Evolutionary conservation across 1,140 invertebrate species (phyloP).

Genomic region (Cyrtorhinus lividipennis): DNA sequence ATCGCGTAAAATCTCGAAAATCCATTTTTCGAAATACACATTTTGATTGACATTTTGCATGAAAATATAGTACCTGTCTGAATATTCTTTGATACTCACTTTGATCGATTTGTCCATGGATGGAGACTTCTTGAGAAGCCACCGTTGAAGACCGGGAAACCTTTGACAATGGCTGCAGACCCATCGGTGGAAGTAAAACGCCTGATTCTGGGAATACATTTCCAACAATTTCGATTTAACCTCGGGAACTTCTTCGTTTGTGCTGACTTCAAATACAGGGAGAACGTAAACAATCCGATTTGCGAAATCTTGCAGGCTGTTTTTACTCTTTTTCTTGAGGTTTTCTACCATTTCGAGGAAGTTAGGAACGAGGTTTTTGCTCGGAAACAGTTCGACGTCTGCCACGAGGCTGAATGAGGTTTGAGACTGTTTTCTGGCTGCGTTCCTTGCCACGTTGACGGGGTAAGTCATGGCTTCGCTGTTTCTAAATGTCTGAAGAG

Average conservation of each 20-base stretch:
- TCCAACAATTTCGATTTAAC: conserved; percentile 38
- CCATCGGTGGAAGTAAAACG: conserved; percentile 38
- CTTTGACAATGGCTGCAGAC: conserved; percentile 61
- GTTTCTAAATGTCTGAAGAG: conserved; percentile 20
- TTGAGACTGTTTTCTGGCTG: conserved; percentile 41
- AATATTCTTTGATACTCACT: conserved; percentile 23
- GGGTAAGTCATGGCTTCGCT: conserved; percentile 42
- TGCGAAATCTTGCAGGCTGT: conserved; percentile 1
- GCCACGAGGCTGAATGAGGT: conserved; percentile 55
- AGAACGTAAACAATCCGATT: conserved; percentile 43
- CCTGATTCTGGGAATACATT: conserved; percentile 31
- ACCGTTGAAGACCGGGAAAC: conserved; percentile 56
- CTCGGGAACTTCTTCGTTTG: conserved; percentile 38
- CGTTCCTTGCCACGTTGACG: conserved; percentile 59
- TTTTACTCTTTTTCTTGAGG: conserved; percentile 22
- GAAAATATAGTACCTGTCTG: neutral
- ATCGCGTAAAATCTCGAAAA: no score
- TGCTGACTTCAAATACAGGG: conserved; percentile 58
- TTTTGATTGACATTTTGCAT: no score
- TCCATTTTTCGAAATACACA: no score
- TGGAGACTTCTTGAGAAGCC: conserved; percentile 37
- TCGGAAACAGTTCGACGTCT: conserved; percentile 60
- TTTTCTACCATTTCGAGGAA: conserved; percentile 43
- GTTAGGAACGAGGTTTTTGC: conserved; percentile 41
- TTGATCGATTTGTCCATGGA: conserved; percentile 31